phyloP scores from a whole-genome alignment of 2,888 invertebrate species.

The Augiades crinisus region DNA sequence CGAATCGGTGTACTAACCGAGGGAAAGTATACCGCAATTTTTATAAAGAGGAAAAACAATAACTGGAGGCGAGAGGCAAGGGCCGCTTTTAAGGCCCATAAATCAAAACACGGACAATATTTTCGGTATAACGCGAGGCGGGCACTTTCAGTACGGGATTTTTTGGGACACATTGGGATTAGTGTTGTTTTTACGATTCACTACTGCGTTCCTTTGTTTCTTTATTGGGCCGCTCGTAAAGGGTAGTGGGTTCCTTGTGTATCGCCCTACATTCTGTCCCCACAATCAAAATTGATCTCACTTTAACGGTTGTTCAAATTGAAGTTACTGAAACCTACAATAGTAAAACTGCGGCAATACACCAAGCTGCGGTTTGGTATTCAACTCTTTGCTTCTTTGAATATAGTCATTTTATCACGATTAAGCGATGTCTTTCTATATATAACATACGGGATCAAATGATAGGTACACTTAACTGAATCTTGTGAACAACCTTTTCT shows the following conservation, averaged over 20 bases:
- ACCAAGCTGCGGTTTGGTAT: too few relatives aligned
- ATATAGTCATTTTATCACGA: too few relatives aligned
- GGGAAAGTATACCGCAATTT: constrained; percentile 59
- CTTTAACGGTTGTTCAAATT: constrained; percentile 8
- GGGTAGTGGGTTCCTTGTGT: constrained; percentile 42
- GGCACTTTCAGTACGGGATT: constrained; percentile 62
- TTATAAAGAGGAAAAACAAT: constrained; percentile 76
- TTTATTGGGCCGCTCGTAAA: constrained; percentile 59
- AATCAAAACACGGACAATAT: constrained; percentile 75
- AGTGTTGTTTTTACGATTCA: constrained; percentile 74
- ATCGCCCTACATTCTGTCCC: constrained; percentile 29
- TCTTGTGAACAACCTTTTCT: too few relatives aligned
- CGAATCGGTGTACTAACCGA: neutral
- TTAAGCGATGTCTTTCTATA: too few relatives aligned
- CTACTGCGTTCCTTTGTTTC: constrained; percentile 61
- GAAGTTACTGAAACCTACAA: neutral
- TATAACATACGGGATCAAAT: too few relatives aligned
- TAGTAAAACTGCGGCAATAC: neutral
- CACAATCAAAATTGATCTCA: constrained; percentile 12
- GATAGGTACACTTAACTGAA: too few relatives aligned
- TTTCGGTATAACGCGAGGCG: constrained; percentile 60
- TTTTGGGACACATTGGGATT: constrained; percentile 67
- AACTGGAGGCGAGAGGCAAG: constrained; percentile 67
- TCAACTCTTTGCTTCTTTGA: too few relatives aligned
- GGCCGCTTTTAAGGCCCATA: constrained; percentile 75